Conservation (phyloP, 1,140 invertebrate genomes). For the Drosophila busckii region DNA sequence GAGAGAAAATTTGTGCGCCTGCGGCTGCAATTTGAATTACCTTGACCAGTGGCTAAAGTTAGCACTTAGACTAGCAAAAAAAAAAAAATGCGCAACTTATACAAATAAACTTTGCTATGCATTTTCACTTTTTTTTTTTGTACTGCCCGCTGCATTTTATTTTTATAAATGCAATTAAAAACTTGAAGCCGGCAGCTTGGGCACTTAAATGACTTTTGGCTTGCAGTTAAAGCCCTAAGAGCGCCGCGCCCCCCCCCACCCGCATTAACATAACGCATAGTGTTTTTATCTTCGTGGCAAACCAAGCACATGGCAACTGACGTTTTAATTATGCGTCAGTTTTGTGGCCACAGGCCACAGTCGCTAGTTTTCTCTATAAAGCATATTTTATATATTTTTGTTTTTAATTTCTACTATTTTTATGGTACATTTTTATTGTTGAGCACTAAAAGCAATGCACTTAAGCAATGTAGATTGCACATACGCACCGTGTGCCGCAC, state of each 20-base stretch:
- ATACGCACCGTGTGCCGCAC: slow-evolving; percentile 49
- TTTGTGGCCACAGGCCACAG: slow-evolving; percentile 38
- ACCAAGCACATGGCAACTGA: slow-evolving; percentile 64
- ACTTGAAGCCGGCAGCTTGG: slow-evolving; percentile 53
- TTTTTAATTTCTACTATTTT: slow-evolving; percentile 22
- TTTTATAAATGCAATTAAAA: slow-evolving; percentile 72
- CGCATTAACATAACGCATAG: slow-evolving; percentile 33
- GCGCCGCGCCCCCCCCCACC: slow-evolving; percentile 4
- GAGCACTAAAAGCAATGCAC: slow-evolving; percentile 71
- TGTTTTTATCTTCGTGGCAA: slow-evolving; percentile 62
- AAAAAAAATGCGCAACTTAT: slow-evolving; percentile 4
- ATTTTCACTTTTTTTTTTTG: neutral
- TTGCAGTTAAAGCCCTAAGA: too few relatives aligned
- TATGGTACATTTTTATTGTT: slow-evolving; percentile 26
- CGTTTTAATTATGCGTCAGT: slow-evolving; percentile 73
- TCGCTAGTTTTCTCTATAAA: slow-evolving; percentile 9
- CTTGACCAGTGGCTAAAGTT: too few relatives aligned
- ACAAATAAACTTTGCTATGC: neutral
- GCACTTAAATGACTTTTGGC: slow-evolving; percentile 65
- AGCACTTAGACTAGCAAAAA: neutral
- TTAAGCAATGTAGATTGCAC: slow-evolving; percentile 50
- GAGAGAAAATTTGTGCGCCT: too few relatives aligned
- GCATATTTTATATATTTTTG: too few relatives aligned
- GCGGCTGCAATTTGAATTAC: too few relatives aligned
- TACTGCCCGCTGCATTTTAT: slow-evolving; percentile 3